Evolutionary conservation across 2,797 vertebrate genomes (phyloP).

Genomic region (Rhinoraja longicauda): DNA sequence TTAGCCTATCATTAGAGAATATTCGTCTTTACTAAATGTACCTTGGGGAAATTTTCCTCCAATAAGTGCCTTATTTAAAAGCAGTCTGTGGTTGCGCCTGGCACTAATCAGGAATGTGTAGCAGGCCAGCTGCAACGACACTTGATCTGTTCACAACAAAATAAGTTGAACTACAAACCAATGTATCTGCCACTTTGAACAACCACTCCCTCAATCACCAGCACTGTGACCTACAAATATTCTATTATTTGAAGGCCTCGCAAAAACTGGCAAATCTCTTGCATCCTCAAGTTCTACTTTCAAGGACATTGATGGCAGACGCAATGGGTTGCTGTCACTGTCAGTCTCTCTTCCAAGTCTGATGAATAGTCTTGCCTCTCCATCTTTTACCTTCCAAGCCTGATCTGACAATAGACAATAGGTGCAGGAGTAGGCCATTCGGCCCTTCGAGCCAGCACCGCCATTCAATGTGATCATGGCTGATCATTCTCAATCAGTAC

Average conservation of each 20-base stretch:
- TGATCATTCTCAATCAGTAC: too few relatives aligned
- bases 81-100: background rate
- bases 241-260: background rate
- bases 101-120: background rate
- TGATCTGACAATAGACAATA: too few relatives aligned
- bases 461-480: too few relatives aligned
- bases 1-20: background rate
- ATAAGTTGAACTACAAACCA: background rate
- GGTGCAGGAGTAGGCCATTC: too few relatives aligned
- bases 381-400: too few relatives aligned
- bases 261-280: background rate
- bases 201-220: background rate
- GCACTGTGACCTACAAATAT: background rate
- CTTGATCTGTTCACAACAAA: background rate
- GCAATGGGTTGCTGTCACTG: background rate
- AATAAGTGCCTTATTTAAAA: background rate
- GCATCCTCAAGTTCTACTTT: background rate
- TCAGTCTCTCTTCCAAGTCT: background rate
- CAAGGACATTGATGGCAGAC: background rate
- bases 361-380: too few relatives aligned
- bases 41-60: background rate
- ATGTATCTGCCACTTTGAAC: background rate
- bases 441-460: too few relatives aligned
- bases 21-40: background rate
- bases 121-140: background rate